Evolutionary conservation across 2,797 vertebrate genomes (phyloP).

Genomic region (Hephaestus fuliginosus): DNA sequence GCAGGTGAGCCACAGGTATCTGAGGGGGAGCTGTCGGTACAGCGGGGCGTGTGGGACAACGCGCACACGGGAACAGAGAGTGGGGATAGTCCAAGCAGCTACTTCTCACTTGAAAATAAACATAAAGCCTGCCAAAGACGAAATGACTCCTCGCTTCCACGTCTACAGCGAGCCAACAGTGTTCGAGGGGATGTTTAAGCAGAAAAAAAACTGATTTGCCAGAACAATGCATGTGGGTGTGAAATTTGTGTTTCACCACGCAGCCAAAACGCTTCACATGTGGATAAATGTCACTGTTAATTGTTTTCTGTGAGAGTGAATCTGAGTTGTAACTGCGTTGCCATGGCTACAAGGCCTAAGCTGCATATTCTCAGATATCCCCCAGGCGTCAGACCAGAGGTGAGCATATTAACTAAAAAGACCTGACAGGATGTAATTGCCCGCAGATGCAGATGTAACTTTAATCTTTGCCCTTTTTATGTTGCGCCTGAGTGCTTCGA

Average conservation of each 20-base stretch:
- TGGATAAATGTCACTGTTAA: slow-evolving; percentile 76
- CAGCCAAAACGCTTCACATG: slow-evolving; percentile 65
- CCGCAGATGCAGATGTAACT: slow-evolving; percentile 60
- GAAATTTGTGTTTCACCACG: slow-evolving; percentile 38
- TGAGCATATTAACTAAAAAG: slow-evolving; percentile 63
- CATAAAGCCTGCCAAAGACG: slow-evolving; percentile 52
- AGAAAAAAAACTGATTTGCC: slow-evolving; percentile 50
- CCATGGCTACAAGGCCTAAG: slow-evolving; percentile 71
- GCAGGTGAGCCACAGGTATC: slow-evolving; percentile 75
- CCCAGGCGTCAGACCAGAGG: slow-evolving; percentile 55
- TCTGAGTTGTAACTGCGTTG: slow-evolving; percentile 61
- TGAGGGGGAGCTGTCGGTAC: slow-evolving; percentile 53
- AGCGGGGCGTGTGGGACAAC: slow-evolving; percentile 47
- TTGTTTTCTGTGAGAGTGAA: slow-evolving; percentile 62
- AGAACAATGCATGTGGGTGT: slow-evolving; percentile 61
- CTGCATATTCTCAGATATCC: slow-evolving; percentile 53
- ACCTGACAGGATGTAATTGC: slow-evolving; percentile 65
- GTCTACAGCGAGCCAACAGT: slow-evolving; percentile 16
- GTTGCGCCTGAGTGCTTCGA: slow-evolving; percentile 45
- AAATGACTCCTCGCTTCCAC: slow-evolving; percentile 36
- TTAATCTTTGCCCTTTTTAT: slow-evolving; percentile 72
- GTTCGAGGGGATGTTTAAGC: slow-evolving; percentile 29
- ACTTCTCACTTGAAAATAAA: slow-evolving; percentile 60
- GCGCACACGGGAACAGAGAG: slow-evolving; percentile 34
- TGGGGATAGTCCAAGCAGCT: slow-evolving; percentile 37